Conservation (phyloP, 2,888 invertebrate genomes). For the Nephrotoma appendiculata region DNA sequence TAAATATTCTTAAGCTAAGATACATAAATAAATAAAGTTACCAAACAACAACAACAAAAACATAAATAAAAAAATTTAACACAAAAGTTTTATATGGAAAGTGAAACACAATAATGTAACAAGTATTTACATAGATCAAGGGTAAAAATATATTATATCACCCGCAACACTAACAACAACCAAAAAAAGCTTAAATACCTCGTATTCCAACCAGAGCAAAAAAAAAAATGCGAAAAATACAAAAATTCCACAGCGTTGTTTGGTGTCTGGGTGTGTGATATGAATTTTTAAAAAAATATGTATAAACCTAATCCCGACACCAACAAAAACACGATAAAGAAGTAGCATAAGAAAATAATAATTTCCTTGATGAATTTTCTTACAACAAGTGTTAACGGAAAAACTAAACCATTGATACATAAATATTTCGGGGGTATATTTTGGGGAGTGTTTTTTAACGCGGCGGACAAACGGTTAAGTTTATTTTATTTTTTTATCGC, state of each 20-base stretch:
- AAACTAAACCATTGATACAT: background rate
- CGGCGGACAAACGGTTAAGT: background rate
- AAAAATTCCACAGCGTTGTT: background rate
- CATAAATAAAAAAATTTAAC: background rate
- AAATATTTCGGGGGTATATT: background rate
- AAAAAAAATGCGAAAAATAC: background rate
- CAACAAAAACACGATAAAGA: background rate
- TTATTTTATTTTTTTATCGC: background rate
- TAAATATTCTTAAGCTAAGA: background rate
- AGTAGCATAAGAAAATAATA: background rate
- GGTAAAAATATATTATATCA: background rate
- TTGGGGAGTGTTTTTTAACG: background rate
- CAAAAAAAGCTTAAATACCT: background rate
- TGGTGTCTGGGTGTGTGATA: background rate
- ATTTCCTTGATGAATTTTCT: background rate
- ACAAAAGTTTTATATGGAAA: background rate
- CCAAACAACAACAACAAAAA: background rate
- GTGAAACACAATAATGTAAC: background rate
- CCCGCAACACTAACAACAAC: background rate
- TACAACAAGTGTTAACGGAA: background rate
- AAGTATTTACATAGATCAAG: background rate
- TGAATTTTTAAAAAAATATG: background rate
- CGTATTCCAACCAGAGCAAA: background rate
- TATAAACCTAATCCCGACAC: background rate
- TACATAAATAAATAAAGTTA: background rate